Base-by-base conservation (phyloP, 2,797 vertebrate species). In the Holocentrus rufus region DNA sequence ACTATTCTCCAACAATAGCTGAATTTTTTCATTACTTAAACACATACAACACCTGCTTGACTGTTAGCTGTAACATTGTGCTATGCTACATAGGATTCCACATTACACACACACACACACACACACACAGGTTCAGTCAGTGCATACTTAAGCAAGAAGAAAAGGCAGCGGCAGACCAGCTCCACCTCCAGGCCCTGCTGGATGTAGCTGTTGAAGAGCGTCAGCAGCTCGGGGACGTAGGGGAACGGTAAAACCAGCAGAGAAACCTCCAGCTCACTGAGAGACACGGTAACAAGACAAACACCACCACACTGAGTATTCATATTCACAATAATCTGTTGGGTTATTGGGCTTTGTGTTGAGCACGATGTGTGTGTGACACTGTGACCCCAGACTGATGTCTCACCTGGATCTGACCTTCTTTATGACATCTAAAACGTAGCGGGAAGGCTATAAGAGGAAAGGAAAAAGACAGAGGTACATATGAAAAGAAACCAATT, bases 231-330 rank as follows among this genome's bases (percentile, higher is more conserved):
- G 0, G 96, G 95, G 57, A 98, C 84, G 0, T 98, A 98, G 0
- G 95, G 93, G 87, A 99, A 99, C 0, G 97, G 97, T 5, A 99
- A 86, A 50, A 99, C 98, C 49, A 99, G 92, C 20, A 99, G 95
- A 50, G 97, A 96, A 27, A 99, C 94, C 85, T 99, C 97, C 92
- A 99, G 88, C 87, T 99, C 98, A 63, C 98, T 99, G 83, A 14
- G 20, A 68, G 30, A 30, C 20, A 47, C 11, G 64, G 2, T 7
- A 42, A 18, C 18, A 25, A 36, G 27, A 36, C 1, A 34, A 47
- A 27, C 17, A 39, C 2, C 46, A 65, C n/a, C n/a, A 5, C n/a
- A 27, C 25, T 36, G 20, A 17, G 17, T 14, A 42, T 31, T 36
- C 36, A 8, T 11, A 11, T 39, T 39, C 36, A 44, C 2, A 14